Conservation (phyloP, 1,140 invertebrate genomes). For the Riptortus pedestris region DNA sequence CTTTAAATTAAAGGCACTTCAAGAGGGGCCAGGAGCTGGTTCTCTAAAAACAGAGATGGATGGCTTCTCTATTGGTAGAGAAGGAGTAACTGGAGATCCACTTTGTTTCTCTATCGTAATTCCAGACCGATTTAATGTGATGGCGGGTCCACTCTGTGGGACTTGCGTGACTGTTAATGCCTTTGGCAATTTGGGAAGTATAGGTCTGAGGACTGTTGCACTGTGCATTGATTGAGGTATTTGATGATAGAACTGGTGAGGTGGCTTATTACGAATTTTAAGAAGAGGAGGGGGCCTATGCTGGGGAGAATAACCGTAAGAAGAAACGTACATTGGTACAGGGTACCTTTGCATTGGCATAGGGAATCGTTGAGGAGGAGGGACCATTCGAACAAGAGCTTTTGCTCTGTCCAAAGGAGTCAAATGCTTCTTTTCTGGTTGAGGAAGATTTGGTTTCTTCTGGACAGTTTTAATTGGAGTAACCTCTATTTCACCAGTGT, state of each 20-base stretch:
- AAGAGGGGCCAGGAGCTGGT: conserved; percentile 15
- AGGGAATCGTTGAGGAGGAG: background rate
- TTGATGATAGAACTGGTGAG: background rate
- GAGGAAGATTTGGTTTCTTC: background rate
- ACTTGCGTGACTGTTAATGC: conserved; percentile 27
- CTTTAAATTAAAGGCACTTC: conserved; percentile 7
- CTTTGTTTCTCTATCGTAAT: conserved; percentile 27
- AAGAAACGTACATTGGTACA: background rate
- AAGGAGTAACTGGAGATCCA: background rate
- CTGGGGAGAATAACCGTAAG: background rate
- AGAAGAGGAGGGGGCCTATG: conserved; percentile 16
- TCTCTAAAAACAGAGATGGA: conserved; percentile 25
- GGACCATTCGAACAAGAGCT: conserved; percentile 22
- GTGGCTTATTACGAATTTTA: conserved; percentile 1
- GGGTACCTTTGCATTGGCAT: conserved; percentile 3
- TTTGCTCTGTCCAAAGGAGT: conserved; percentile 19
- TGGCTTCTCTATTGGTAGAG: conserved; percentile 23
- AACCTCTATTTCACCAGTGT: conserved; percentile 24
- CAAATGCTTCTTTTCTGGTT: conserved; percentile 1
- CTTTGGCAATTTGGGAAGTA: conserved; percentile 30
- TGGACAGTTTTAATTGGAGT: conserved; percentile 9
- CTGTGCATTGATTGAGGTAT: background rate
- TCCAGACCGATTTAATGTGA: conserved; percentile 21
- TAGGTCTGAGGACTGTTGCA: background rate
- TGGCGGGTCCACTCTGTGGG: conserved; percentile 1